These are phyloP conservation scores for Hylaeus anthracinus DNA, from an alignment of 1,140 invertebrate genomes.

Conservation along the genomic window DNA sequence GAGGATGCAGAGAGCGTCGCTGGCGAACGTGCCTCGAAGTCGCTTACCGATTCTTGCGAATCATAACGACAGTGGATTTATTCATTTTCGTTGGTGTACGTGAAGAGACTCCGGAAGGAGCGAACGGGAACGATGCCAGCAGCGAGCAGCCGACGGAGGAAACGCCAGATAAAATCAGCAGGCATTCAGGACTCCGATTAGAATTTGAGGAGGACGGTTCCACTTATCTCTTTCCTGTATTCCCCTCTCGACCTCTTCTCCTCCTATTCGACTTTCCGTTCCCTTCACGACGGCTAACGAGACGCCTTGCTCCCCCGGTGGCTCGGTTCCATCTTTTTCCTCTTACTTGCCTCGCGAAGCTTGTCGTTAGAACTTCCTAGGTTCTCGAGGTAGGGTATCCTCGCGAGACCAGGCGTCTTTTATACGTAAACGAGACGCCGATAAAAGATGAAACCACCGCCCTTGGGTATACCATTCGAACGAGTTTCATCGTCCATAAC, in stretches of 20 bases:
- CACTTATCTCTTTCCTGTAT: slow-evolving; percentile 6
- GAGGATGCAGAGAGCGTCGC: neutral
- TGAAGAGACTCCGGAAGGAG: neutral
- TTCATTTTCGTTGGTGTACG: neutral
- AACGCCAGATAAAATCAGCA: slow-evolving; percentile 8
- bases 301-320: neutral
- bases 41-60: neutral
- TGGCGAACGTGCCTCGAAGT: neutral
- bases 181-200: slow-evolving; percentile 10
- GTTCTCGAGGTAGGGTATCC: neutral
- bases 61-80: neutral
- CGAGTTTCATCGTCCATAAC: too few relatives aligned
- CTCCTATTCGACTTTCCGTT: neutral
- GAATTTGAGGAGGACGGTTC: slow-evolving; percentile 35
- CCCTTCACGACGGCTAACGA: neutral
- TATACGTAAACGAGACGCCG: neutral
- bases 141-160: neutral
- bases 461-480: too few relatives aligned
- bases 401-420: neutral
- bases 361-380: neutral
- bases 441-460: neutral
- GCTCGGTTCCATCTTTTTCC: neutral
- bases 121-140: neutral
- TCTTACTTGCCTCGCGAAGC: neutral
- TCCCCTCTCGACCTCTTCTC: neutral